Base-by-base conservation (phyloP, 2,888 invertebrate genomes). In the Boloria selene region DNA sequence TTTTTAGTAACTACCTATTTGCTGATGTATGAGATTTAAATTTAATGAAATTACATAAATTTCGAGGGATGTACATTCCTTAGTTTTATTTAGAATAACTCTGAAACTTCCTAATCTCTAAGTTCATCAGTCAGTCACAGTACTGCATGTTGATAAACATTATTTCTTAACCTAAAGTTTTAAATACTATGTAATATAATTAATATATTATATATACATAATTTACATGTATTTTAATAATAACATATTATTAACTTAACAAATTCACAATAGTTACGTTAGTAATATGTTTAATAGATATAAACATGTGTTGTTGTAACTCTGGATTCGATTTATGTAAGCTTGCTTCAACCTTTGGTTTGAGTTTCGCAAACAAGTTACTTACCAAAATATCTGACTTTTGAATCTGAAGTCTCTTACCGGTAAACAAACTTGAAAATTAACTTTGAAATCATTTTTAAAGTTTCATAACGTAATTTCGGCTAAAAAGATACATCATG, bases 401-500 rank as follows among this genome's bases (percentile, higher is more conserved):
- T 66, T 75, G 66, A 72, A 74, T 71, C 50, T 69, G 61, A 70
- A 74, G 73, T 73, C 75, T 61, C 62, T 64, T 64, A 71, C 70
- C 71, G 66, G 63, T 56, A 71, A 72, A 71, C 56, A 65, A 65
- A 62, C 60, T 65, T 62, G 42, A 38, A 45, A 61, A 65, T 73
- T 77, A 73, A 73, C 73, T 75, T 77, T 78, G 66, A 55, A 72
- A 70, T 59, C 67, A 61, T 51, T 60, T 72, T 73, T 64, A 72
- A 76, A 72, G 4, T n/a, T 16, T 5, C 10, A 38, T 1, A 38
- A 10, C 31, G 31, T 31, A 31, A 7, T 31, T 31, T 31, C 31
- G 10, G 7, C 31, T 31, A 10, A 38, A 38, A 38, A 38, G 31
- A 7, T 38, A 38, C 31, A 38, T 10, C 2, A 1, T 38, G 10